These are phyloP conservation scores for Anoplophora glabripennis DNA, from an alignment of 1,140 invertebrate species.

Conservation along the genomic window DNA sequence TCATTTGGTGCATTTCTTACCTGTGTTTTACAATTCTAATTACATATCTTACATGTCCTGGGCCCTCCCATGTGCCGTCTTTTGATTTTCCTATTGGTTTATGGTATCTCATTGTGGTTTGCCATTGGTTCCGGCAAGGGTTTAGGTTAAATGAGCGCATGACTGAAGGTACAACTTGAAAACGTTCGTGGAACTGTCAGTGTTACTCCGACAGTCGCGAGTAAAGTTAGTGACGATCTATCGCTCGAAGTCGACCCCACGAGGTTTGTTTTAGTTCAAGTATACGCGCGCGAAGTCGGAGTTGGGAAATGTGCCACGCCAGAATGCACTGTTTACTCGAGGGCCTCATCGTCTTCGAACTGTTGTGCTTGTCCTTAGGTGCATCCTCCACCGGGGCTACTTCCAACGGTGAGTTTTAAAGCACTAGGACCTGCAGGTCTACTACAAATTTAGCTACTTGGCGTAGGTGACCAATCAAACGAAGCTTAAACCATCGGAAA, in stretches of 20 bases:
- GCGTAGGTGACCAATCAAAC: slow-evolving; percentile 7
- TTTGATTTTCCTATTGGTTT: slow-evolving; percentile 48
- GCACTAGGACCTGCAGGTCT: slow-evolving; percentile 1
- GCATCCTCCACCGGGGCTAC: slow-evolving; percentile 31
- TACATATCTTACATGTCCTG: slow-evolving; percentile 47
- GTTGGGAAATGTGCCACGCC: not conserved
- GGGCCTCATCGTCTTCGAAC: slow-evolving; percentile 9
- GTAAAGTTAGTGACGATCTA: slow-evolving; percentile 27
- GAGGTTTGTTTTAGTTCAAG: slow-evolving; percentile 21
- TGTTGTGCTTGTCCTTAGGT: slow-evolving; percentile 25
- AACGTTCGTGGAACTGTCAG: slow-evolving; percentile 28
- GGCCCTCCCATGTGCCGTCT: slow-evolving; percentile 47
- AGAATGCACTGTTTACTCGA: not conserved
- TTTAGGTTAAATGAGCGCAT: slow-evolving; percentile 38
- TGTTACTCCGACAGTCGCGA: slow-evolving; percentile 25
- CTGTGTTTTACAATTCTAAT: slow-evolving; percentile 49
- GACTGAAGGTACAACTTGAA: slow-evolving; percentile 35
- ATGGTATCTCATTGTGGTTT: slow-evolving; percentile 40
- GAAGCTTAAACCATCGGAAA: no score
- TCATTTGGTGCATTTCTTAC: slow-evolving; percentile 29
- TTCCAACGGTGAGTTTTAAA: slow-evolving; percentile 32
- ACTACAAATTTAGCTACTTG: slow-evolving; percentile 11
- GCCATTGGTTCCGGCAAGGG: slow-evolving; percentile 38
- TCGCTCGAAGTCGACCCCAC: slow-evolving; percentile 25
- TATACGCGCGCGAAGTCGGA: slow-evolving; percentile 7